Conservation (phyloP, 2,113 vertebrate genomes). For the Erpornis zantholeuca region DNA sequence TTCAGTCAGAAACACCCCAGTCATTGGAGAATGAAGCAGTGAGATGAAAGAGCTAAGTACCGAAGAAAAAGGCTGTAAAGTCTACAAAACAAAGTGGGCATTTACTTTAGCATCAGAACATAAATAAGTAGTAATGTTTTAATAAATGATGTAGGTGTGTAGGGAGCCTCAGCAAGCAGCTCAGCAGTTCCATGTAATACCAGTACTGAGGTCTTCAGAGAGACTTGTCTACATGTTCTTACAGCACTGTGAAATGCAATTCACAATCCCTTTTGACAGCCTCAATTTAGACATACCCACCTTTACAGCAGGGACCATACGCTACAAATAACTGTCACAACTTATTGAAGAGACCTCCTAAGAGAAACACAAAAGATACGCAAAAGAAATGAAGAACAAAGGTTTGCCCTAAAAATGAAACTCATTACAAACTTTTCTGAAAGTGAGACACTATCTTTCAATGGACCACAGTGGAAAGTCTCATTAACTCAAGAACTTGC, state of each 20-base stretch:
- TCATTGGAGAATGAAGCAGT: constrained; percentile 3
- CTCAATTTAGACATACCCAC: constrained; percentile 62
- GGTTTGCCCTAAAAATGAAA: constrained; percentile 14
- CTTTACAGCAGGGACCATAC: constrained; percentile 52
- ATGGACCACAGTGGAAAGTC: background rate
- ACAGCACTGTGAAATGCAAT: constrained; percentile 53
- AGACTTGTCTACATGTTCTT: constrained; percentile 44
- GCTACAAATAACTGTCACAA: constrained; percentile 66
- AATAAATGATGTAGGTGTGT: constrained; percentile 61
- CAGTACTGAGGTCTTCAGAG: constrained; percentile 53
- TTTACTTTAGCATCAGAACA: constrained; percentile 62
- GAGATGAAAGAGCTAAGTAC: background rate
- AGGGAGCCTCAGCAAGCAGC: constrained; percentile 37
- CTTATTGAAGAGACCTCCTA: constrained; percentile 45
- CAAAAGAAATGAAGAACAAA: constrained; percentile 26
- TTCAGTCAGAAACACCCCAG: background rate
- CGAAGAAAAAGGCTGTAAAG: constrained; percentile 41
- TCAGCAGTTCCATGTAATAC: constrained; percentile 29
- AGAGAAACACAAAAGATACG: background rate
- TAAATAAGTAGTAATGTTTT: constrained; percentile 63
- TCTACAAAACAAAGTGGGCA: constrained; percentile 60
- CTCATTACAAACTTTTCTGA: background rate
- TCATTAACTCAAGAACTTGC: background rate
- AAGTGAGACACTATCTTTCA: background rate
- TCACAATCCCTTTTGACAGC: constrained; percentile 63